Conservation (phyloP, 92 coral and sea anemone species). For the Zoanthus gigantus region DNA sequence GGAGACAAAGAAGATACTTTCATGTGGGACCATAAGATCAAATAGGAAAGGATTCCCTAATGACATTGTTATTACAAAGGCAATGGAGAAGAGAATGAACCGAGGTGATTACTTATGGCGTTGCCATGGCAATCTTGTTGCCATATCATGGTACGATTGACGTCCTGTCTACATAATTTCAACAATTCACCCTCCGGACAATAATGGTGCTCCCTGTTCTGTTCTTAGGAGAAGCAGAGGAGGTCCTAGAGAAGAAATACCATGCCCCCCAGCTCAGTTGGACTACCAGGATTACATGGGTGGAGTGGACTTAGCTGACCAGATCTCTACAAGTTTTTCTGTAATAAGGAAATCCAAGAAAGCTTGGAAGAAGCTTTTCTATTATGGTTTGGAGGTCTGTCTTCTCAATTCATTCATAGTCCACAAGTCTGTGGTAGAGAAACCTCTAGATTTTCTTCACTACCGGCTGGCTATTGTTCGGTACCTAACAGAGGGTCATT, state of each 20-base stretch:
- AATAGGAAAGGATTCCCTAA: neutral
- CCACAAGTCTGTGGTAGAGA: conserved; percentile 24
- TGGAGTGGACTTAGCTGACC: conserved; percentile 48
- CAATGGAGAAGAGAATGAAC: neutral
- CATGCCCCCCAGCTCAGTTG: conserved; percentile 54
- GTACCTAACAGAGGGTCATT: too few relatives aligned
- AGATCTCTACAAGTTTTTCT: conserved; percentile 34
- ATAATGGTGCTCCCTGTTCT: neutral
- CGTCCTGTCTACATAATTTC: neutral
- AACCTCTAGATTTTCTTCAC: too few relatives aligned
- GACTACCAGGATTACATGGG: neutral
- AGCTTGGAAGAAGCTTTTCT: conserved; percentile 60
- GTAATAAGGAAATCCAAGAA: conserved; percentile 53
- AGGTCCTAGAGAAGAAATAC: conserved; percentile 34
- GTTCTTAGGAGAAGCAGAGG: neutral
- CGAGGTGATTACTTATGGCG: too few relatives aligned
- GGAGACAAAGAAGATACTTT: neutral
- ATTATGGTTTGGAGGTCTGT: conserved; percentile 61
- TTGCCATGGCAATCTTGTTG: neutral
- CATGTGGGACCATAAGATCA: neutral
- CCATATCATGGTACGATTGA: neutral
- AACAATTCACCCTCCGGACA: neutral
- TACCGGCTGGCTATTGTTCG: too few relatives aligned
- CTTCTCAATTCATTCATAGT: conserved; percentile 48
- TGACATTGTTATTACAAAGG: neutral